These are phyloP conservation scores for Trichogramma pretiosum DNA, from an alignment of 1,140 invertebrate species.

Conservation along the genomic window DNA sequence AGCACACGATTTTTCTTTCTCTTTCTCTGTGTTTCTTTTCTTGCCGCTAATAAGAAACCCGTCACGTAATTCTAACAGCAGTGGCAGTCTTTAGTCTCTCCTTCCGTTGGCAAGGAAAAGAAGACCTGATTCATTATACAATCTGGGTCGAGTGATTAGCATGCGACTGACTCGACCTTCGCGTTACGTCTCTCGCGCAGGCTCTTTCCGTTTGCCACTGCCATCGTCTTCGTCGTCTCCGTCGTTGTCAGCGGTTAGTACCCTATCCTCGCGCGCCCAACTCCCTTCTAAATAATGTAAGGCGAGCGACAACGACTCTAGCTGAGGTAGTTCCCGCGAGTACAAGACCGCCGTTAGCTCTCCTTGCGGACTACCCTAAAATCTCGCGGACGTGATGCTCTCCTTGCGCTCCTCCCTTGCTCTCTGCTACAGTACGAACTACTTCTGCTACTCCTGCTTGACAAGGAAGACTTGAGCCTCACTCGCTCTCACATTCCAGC, in stretches of 20 bases:
- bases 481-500: too few species aligned
- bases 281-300: constrained; percentile 45
- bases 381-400: constrained; percentile 16
- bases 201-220: too few species aligned
- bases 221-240: constrained; percentile 31
- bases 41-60: constrained; percentile 35
- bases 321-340: constrained; percentile 10
- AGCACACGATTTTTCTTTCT: background rate
- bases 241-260: constrained; percentile 5
- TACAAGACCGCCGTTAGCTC: constrained; percentile 9
- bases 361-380: constrained; percentile 10
- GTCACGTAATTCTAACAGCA: constrained; percentile 33
- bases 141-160: constrained; percentile 47
- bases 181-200: too few species aligned
- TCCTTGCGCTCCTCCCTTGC: too few species aligned
- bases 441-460: too few species aligned
- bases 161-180: constrained; percentile 39
- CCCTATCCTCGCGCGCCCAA: background rate
- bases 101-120: constrained; percentile 35
- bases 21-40: constrained; percentile 3
- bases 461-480: too few species aligned
- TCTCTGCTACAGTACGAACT: too few species aligned
- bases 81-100: background rate
- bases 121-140: constrained; percentile 49
- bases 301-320: constrained; percentile 23